Percentiles rank a stretch among this genome's conserved stretches.
Evolutionary conservation across 2,888 invertebrate species (phyloP).

Genomic region (Leucozona laternaria): DNA sequence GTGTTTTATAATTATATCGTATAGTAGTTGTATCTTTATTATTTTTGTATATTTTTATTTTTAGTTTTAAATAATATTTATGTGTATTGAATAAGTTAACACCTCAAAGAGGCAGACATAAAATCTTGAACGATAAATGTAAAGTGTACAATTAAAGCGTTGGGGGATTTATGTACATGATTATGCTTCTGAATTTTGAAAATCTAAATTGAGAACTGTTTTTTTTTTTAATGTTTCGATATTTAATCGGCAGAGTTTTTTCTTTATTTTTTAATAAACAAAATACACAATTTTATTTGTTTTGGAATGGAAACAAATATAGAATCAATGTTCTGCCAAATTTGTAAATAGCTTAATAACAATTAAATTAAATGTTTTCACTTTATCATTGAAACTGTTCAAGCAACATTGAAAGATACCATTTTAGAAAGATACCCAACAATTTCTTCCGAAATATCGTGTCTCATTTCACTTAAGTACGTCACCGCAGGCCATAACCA

Average conservation of each 20-base stretch:
- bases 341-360: neutral
- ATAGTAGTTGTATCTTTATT: slow-evolving; percentile 56
- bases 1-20: slow-evolving; percentile 58
- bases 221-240: neutral
- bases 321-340: neutral
- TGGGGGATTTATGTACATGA: slow-evolving; percentile 3
- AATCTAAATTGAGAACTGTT: neutral
- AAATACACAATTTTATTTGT: neutral
- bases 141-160: slow-evolving; percentile 21
- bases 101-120: slow-evolving; percentile 67
- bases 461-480: too few relatives aligned
- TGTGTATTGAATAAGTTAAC: slow-evolving; percentile 62
- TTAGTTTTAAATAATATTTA: slow-evolving; percentile 69
- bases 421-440: too few relatives aligned
- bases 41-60: slow-evolving; percentile 32
- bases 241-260: neutral
- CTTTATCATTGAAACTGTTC: too few relatives aligned
- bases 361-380: neutral
- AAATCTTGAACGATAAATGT: slow-evolving; percentile 12
- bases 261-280: neutral
- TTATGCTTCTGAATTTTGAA: neutral
- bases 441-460: too few relatives aligned
- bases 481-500: neutral
- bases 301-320: neutral
- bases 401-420: too few relatives aligned